Conservation (phyloP, 2,888 invertebrate species). For the Chrysodeixis includens region DNA sequence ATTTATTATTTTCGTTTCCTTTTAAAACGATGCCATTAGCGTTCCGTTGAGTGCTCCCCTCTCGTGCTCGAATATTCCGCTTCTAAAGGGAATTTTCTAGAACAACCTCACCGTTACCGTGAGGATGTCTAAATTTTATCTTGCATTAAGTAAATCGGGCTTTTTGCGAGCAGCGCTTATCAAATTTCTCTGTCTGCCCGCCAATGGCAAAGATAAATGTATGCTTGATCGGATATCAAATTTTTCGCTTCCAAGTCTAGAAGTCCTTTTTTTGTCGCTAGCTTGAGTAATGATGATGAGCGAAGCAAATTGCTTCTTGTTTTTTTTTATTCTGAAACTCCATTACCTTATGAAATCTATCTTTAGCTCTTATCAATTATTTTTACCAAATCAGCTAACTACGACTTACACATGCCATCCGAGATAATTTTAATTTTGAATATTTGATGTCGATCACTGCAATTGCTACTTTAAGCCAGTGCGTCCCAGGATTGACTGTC, state of each 20-base stretch:
- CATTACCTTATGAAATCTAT: conserved; percentile 10
- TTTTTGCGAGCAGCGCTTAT: conserved; percentile 69
- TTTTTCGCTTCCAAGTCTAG: conserved; percentile 51
- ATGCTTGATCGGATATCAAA: conserved; percentile 64
- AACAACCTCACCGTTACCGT: conserved; percentile 69
- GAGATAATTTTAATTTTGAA: too few species aligned
- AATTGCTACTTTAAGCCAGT: too few species aligned
- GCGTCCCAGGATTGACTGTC: neutral
- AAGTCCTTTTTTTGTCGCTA: conserved; percentile 47
- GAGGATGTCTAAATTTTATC: conserved; percentile 75
- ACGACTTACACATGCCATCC: too few species aligned
- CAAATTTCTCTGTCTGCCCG: conserved; percentile 66
- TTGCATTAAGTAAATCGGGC: conserved; percentile 71
- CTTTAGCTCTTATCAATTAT: neutral
- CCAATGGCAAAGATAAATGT: conserved; percentile 57
- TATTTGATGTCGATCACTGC: too few species aligned
- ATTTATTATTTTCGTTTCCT: conserved; percentile 85
- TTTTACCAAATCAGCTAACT: conserved; percentile 6
- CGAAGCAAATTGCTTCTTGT: conserved; percentile 33
- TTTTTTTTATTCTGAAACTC: conserved; percentile 25
- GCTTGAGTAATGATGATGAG: conserved; percentile 52
- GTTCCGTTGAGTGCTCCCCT: conserved; percentile 76
- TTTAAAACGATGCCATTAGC: conserved; percentile 83
- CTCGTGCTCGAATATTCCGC: conserved; percentile 74
- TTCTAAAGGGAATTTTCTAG: conserved; percentile 73